Base-by-base conservation (phyloP, 2,113 vertebrate genomes). In the Solenodon paradoxus region DNA sequence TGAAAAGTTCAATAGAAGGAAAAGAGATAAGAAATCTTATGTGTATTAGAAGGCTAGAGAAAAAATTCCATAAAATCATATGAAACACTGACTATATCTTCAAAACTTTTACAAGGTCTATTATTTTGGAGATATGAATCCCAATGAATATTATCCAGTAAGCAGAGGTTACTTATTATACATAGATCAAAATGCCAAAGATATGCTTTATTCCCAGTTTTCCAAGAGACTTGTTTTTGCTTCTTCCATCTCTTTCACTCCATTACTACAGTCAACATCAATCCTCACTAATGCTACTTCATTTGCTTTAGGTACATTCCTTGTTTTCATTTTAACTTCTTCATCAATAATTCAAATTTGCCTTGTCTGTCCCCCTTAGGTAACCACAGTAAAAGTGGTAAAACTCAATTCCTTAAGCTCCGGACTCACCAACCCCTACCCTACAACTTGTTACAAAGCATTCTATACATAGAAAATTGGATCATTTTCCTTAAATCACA, bases 1-100 rank as follows among this genome's bases (percentile, higher is more conserved):
- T 45, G 49, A 96, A 51, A 12, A 78, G 86, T 94, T 92, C 7
- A 51, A 64, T 83, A 45, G 42, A 71, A 42, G 28, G 20, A 94
- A 93, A 95, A 93, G 51, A 95, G 28, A 86, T n/a, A 84, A 89
- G 53, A 72, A 30, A 86, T 74, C 51, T 72, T 92, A 66, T 82
- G n/a, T 28, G 53, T 57, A 42, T 64, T 75, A 17, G 81, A 95
- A 16, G 57, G 8, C 20, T 68, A 22, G 10, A 92, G 47, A 69
- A 92, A 96, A 96, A 90, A n/a, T n/a, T 90, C 59, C 45, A 95
- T 86, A 89, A 94, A 94, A 57, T 83, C 42, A 40, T 51, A 88
- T 47, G 84, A 95, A 97, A 94, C 75, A 95, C 35, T 59, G 68
- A 92, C 64, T 80, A 0, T 22, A 45, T 72, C 6, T 87, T 64